Evolutionary conservation across 1,140 invertebrate genomes (phyloP).

Genomic region (Bombus haemorrhoidalis): DNA sequence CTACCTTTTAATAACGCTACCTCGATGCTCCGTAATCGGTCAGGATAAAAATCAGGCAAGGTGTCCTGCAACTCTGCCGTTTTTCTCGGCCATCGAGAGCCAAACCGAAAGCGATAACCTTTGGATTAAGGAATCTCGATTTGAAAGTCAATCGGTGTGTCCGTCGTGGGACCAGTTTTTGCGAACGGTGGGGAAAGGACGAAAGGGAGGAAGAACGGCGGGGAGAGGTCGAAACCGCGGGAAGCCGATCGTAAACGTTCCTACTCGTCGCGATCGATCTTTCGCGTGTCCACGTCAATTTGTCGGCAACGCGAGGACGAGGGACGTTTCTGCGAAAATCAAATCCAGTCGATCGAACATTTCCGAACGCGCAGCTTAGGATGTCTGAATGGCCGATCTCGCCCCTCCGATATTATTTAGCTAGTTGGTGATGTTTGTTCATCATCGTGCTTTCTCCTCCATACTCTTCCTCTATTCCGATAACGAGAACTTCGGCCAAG

Average conservation of each 20-base stretch:
- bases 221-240: background rate
- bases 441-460: background rate
- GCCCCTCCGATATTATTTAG: background rate
- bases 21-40: background rate
- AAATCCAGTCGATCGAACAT: background rate
- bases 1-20: no score
- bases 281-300: constrained; percentile 14
- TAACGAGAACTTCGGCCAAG: background rate
- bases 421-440: background rate
- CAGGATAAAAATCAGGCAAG: background rate
- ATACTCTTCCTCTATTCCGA: background rate
- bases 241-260: background rate
- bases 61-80: background rate
- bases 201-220: background rate
- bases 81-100: background rate
- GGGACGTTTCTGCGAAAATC: background rate
- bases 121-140: constrained; percentile 37
- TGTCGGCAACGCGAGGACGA: background rate
- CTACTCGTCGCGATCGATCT: constrained; percentile 22
- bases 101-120: constrained; percentile 41
- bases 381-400: background rate
- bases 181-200: constrained; percentile 18
- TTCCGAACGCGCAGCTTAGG: background rate
- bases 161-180: constrained; percentile 56
- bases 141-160: constrained; percentile 58